Conservation (phyloP, 2,113 vertebrate genomes). For the Rousettus leschenaultii region DNA sequence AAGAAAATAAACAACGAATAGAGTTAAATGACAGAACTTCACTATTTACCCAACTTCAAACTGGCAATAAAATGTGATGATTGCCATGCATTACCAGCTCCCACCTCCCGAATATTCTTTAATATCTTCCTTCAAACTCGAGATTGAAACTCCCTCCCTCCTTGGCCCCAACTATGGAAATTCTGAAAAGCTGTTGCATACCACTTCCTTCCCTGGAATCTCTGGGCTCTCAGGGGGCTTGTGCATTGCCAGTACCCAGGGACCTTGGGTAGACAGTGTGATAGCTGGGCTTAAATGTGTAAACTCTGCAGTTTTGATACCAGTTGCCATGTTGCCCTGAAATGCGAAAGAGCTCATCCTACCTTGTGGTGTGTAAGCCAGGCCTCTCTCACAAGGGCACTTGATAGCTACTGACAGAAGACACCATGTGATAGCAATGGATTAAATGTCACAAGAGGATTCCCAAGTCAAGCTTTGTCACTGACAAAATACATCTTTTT, state of each 20-base stretch:
- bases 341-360: background rate
- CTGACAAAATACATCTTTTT: background rate
- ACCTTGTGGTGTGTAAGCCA: background rate
- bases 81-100: background rate
- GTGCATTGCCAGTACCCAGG: background rate
- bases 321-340: background rate
- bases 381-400: background rate
- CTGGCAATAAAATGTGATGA: background rate
- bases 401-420: background rate
- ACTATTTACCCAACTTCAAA: background rate
- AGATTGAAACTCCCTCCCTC: too few species aligned
- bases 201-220: background rate
- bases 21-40: background rate
- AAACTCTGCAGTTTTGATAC: background rate
- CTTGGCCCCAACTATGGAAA: background rate
- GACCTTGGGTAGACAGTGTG: background rate
- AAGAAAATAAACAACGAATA: background rate
- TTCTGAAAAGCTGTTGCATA: background rate
- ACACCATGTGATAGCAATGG: background rate
- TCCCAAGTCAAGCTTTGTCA: background rate
- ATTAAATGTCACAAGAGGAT: background rate
- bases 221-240: fast-evolving
- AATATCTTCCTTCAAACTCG: background rate
- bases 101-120: background rate
- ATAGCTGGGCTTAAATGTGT: too few species aligned